Base-by-base conservation (phyloP, 2,113 vertebrate species). In the Psittacula cyanocephala region DNA sequence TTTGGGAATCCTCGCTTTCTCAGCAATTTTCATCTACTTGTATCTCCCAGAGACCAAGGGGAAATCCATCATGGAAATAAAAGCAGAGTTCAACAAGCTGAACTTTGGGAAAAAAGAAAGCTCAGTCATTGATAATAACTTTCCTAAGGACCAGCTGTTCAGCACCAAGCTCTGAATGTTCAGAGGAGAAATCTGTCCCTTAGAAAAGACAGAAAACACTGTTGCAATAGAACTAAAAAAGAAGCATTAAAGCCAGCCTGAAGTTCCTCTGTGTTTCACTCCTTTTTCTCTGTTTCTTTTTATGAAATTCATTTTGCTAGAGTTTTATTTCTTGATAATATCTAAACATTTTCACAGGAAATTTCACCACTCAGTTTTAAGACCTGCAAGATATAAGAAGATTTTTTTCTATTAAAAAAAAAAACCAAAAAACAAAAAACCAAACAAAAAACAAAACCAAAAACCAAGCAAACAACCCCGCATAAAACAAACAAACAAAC, bases 11-110 rank as follows among this genome's bases (percentile, higher is more conserved):
- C 98, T 98, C 86, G 53, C 93, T 44, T 18, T 68, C 70, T 97
- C 97, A 46, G 97, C 88, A 9, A 53, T 97, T 74, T 98, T 98
- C 37, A 60, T 98, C 82, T 98, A 95, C 90, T 96, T 98, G 43
- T 97, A 97, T 28, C 94, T 99, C 37, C 98, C 98, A 0, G 98
- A 99, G 88, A 98, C 98, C 37, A 98, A 97, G 63, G 98, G 99
- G 77, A 98, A 93, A 68, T 98, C 98, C 2, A 93, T 96, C 20
- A 81, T 98, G 97, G 98, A 99, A 97, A 98, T 99, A 43, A 97
- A 98, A 37, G 96, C 81, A 23, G 98, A 98, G 81, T 99, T 98
- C 92, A 93, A 98, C 91, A 98, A 95, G 86, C 95, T 98, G 77
- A 99, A 98, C 92, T 98, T 98, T 63, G 81, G 94, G 35, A 88